Conservation (phyloP, 2,888 invertebrate genomes). For the Empis stercorea region DNA sequence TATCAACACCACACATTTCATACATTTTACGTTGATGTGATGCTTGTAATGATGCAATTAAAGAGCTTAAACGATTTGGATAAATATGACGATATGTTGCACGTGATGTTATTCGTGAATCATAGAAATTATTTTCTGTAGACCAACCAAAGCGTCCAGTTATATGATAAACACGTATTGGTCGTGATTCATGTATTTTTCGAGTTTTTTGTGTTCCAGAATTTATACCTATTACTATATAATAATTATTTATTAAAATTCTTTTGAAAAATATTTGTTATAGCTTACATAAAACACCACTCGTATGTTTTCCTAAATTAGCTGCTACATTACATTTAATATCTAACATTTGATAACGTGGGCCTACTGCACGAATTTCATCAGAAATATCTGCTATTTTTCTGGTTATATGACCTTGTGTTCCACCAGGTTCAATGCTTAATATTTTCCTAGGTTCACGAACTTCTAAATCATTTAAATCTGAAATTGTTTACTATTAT, state of each 20-base stretch:
- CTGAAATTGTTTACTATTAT: conserved; percentile 36
- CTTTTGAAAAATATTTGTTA: background rate
- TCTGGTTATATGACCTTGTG: conserved; percentile 42
- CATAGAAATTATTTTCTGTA: conserved; percentile 58
- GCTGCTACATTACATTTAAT: conserved; percentile 48
- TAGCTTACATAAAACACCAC: conserved; percentile 62
- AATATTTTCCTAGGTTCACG: conserved; percentile 45
- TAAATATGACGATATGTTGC: conserved; percentile 59
- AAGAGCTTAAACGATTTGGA: conserved; percentile 51
- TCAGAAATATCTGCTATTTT: conserved; percentile 59
- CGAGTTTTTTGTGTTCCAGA: conserved; percentile 45
- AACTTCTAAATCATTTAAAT: conserved; percentile 54
- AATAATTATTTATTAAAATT: background rate
- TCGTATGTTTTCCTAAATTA: conserved; percentile 48
- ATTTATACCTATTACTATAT: conserved; percentile 61
- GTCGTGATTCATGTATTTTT: conserved; percentile 45
- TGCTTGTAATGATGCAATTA: conserved; percentile 70
- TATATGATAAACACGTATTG: conserved; percentile 58
- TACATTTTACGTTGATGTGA: conserved; percentile 79
- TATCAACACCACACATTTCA: conserved; percentile 62
- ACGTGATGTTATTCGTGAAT: conserved; percentile 57
- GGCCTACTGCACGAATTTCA: conserved; percentile 60
- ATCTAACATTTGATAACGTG: conserved; percentile 56
- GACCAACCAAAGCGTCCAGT: conserved; percentile 63
- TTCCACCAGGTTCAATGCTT: conserved; percentile 50